These are phyloP conservation scores for Gymnoscopelus braueri DNA, from an alignment of 2,797 vertebrate genomes.

Conservation along the genomic window DNA sequence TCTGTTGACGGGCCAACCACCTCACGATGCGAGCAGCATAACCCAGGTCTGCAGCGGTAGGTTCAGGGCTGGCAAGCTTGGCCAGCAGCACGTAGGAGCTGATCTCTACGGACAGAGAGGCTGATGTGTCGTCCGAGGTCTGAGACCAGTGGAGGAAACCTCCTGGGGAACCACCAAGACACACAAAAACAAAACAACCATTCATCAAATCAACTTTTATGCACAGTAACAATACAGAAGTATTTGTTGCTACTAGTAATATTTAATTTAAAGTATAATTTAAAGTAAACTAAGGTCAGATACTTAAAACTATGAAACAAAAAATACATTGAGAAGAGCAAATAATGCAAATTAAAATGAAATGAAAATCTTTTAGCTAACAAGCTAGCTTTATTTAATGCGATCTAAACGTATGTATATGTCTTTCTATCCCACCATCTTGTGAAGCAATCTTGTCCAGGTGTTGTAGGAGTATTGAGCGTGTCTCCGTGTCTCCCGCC, in stretches of 20 bases:
- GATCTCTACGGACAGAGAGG: slow-evolving; percentile 85
- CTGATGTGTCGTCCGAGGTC: slow-evolving; percentile 33
- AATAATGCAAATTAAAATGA: no score
- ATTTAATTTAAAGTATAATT: no score
- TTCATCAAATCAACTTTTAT: no score
- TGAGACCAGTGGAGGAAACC: slow-evolving; percentile 71
- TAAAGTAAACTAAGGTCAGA: no score
- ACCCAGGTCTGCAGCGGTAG: slow-evolving; percentile 71
- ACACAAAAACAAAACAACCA: background rate
- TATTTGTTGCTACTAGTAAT: no score
- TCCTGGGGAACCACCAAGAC: slow-evolving; percentile 51
- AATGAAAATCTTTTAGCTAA: no score
- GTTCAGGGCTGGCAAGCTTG: slow-evolving; percentile 64
- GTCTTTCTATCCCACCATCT: slow-evolving; percentile 59
- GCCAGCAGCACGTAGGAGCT: slow-evolving; percentile 84
- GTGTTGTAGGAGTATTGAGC: slow-evolving; percentile 59
- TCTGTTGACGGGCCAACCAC: slow-evolving; percentile 85
- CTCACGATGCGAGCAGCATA: slow-evolving; percentile 73
- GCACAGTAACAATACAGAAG: no score
- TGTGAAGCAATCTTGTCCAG: slow-evolving; percentile 62
- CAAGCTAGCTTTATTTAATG: no score
- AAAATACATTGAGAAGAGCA: no score
- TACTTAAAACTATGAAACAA: no score
- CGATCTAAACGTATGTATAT: no score
- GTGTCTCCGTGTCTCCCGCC: slow-evolving; percentile 71